Conservation (phyloP, 1,140 invertebrate species). For the Nasonia giraulti region DNA sequence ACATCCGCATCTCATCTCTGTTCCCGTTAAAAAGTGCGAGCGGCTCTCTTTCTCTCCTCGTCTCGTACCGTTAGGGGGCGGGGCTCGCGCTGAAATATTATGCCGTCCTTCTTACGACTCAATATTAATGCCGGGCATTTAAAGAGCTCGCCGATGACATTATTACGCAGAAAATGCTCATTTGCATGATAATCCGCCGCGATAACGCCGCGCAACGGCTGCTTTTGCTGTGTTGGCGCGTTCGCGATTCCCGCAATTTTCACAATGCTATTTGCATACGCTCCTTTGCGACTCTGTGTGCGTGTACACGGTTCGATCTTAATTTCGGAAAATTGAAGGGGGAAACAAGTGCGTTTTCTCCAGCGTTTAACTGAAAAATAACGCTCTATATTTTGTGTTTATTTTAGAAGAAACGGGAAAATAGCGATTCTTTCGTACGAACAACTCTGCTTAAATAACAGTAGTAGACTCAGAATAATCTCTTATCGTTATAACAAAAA, state of each 20-base stretch:
- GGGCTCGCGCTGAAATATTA: background rate
- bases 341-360: too few species aligned
- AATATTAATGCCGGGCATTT: background rate
- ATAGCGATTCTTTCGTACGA: too few species aligned
- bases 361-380: too few species aligned
- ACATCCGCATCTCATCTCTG: too few species aligned
- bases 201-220: background rate
- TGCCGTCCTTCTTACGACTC: background rate
- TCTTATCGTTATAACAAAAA: too few species aligned
- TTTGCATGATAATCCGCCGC: constrained; percentile 6
- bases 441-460: too few species aligned
- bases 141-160: constrained; percentile 9
- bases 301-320: background rate
- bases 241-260: background rate
- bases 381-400: too few species aligned
- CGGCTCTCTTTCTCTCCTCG: too few species aligned
- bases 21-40: too few species aligned
- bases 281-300: background rate
- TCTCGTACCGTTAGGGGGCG: too few species aligned
- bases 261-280: constrained; percentile 2
- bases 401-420: too few species aligned
- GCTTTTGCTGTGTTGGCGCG: background rate
- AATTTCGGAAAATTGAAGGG: background rate
- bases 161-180: constrained; percentile 1
- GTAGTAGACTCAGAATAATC: too few species aligned